A percentile compares a stretch with the other conserved stretches of the same genome.
Evolutionary conservation across 2,797 vertebrate genomes (phyloP).

Genomic region (Enteromius radiatus): DNA sequence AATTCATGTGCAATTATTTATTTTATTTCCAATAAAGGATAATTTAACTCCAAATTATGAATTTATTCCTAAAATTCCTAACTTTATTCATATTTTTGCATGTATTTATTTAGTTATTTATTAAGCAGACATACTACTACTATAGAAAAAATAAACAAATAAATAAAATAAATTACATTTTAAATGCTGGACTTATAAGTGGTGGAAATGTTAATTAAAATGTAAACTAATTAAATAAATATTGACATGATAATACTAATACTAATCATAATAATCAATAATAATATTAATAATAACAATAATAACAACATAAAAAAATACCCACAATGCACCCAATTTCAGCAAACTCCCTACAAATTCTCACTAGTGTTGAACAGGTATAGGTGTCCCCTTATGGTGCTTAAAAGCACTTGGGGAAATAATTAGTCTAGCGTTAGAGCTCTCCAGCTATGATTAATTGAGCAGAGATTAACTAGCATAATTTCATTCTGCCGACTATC

Average conservation of each 20-base stretch:
- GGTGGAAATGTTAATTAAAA: no score
- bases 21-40: not conserved
- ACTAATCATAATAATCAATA: no score
- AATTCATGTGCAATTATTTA: not conserved
- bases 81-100: not conserved
- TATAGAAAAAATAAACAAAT: no score
- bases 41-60: not conserved
- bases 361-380: slow-evolving; percentile 51
- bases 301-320: not conserved
- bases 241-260: no score
- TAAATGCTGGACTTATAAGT: no score
- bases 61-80: not conserved
- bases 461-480: slow-evolving; percentile 80
- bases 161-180: no score
- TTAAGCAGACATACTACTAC: no score
- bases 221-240: not conserved
- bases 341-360: slow-evolving; percentile 17
- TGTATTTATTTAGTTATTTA: no score
- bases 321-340: slow-evolving; percentile 27
- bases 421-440: slow-evolving; percentile 72
- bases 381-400: slow-evolving; percentile 52
- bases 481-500: slow-evolving; percentile 80
- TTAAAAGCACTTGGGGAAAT: slow-evolving; percentile 65
- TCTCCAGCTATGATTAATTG: slow-evolving; percentile 81
- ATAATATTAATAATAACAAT: not conserved